Conservation (phyloP, 2,113 vertebrate genomes). For the Isichthys henryi region DNA sequence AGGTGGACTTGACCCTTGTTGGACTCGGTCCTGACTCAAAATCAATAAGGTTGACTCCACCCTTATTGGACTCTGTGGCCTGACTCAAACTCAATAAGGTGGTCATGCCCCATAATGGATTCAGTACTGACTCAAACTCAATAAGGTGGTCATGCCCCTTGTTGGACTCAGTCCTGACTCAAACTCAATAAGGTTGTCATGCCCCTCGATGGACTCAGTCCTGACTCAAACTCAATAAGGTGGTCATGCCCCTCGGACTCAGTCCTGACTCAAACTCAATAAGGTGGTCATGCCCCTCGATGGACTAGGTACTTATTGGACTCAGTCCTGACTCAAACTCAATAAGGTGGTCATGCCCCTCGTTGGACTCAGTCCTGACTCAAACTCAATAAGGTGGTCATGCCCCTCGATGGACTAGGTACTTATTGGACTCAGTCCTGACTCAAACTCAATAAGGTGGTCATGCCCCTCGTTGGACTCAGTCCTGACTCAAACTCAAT, state of each 20-base stretch:
- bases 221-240: not conserved
- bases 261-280: not conserved
- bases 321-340: too few species aligned
- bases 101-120: not conserved
- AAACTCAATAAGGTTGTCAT: too few species aligned
- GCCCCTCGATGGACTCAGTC: not conserved
- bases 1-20: not conserved
- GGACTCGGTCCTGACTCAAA: not conserved
- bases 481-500: too few species aligned
- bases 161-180: not conserved
- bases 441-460: too few species aligned
- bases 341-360: too few species aligned
- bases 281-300: not conserved
- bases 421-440: too few species aligned
- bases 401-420: too few species aligned
- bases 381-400: too few species aligned
- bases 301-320: too few species aligned
- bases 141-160: not conserved
- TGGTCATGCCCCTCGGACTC: not conserved
- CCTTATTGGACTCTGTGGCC: not conserved
- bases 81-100: not conserved
- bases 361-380: too few species aligned
- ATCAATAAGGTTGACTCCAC: not conserved
- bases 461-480: too few species aligned
- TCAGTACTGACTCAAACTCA: not conserved